phyloP scores from a whole-genome alignment of 2,888 invertebrate genomes.

The Sphaerophoria rueppellii region DNA sequence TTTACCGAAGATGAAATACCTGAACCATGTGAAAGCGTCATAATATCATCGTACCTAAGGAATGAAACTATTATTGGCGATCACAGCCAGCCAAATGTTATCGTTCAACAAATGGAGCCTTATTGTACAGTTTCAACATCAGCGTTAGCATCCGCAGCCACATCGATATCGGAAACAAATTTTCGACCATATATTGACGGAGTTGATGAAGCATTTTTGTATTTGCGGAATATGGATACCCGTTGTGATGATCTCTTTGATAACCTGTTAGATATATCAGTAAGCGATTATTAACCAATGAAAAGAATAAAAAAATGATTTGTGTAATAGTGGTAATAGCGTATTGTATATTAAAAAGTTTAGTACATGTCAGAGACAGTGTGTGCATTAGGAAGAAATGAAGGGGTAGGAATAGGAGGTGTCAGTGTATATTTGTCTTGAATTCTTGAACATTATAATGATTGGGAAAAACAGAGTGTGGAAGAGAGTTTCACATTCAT shows the following conservation, averaged over 20 bases:
- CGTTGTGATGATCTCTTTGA: conserved; percentile 79
- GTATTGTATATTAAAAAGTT: no score
- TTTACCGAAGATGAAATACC: conserved; percentile 76
- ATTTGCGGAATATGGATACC: conserved; percentile 77
- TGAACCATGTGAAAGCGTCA: conserved; percentile 75
- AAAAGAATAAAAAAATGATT: no score
- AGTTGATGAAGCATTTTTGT: conserved; percentile 79
- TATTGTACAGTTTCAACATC: conserved; percentile 47
- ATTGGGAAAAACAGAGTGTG: no score
- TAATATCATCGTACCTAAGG: conserved; percentile 75
- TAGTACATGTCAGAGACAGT: no score
- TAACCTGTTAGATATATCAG: conserved; percentile 79
- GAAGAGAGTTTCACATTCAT: no score
- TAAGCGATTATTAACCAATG: conserved; percentile 77
- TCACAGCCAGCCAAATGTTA: conserved; percentile 75
- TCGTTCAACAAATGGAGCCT: conserved; percentile 76
- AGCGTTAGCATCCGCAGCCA: not conserved
- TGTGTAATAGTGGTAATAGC: no score
- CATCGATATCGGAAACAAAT: conserved; percentile 50
- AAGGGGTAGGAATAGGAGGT: no score
- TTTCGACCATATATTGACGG: conserved; percentile 78
- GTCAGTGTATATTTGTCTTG: no score
- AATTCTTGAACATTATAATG: no score
- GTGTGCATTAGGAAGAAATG: no score
- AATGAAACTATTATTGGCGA: conserved; percentile 35